A percentile compares a stretch with the other conserved stretches of the same genome.
Conservation (phyloP, 1,140 invertebrate genomes). For the Aphis craccivora region DNA sequence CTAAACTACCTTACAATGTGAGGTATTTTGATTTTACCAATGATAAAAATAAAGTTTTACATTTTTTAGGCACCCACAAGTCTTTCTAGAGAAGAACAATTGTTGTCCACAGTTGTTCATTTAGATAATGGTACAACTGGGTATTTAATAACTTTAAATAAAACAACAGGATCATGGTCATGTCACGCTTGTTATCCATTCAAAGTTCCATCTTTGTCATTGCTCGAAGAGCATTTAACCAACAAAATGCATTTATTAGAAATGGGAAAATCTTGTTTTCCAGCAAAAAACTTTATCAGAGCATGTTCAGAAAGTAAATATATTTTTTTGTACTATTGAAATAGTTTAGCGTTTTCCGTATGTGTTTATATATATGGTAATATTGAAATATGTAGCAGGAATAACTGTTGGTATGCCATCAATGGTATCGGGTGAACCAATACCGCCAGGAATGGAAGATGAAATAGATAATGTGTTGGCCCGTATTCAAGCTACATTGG, state of each 20-base stretch:
- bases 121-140: constrained; percentile 58
- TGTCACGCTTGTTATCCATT: constrained; percentile 58
- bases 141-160: constrained; percentile 56
- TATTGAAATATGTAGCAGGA: not conserved
- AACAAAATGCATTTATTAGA: constrained; percentile 54
- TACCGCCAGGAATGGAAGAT: constrained; percentile 76
- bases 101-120: constrained; percentile 53
- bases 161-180: constrained; percentile 54
- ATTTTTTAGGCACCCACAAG: constrained; percentile 10
- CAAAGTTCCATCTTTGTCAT: constrained; percentile 46
- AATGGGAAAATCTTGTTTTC: constrained; percentile 56
- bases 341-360: not conserved
- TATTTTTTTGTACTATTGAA: not conserved
- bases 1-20: not conserved
- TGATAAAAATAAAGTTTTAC: not conserved
- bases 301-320: constrained; percentile 50
- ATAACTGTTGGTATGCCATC: constrained; percentile 56
- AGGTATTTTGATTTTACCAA: not conserved
- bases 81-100: constrained; percentile 51
- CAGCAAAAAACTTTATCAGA: constrained; percentile 53
- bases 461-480: constrained; percentile 66
- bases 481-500: constrained; percentile 69
- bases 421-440: constrained; percentile 72
- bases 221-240: constrained; percentile 56
- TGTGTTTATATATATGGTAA: not conserved